Evolutionary conservation across 2,113 vertebrate genomes (phyloP).

Genomic region (Corydoras maculifer): DNA sequence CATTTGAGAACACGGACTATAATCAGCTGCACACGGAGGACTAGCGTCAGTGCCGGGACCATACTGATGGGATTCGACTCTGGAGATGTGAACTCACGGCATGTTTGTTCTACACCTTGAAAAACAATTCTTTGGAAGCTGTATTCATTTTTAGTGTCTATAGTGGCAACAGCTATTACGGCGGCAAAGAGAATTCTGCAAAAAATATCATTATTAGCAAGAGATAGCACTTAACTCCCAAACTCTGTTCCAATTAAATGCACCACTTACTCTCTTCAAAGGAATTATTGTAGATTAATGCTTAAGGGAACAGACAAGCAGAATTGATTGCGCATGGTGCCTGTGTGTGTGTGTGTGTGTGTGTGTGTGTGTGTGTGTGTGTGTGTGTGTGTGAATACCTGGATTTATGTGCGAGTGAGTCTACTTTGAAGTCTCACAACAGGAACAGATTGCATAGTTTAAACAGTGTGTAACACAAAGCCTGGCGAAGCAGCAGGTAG

Average conservation of each 20-base stretch:
- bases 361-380: neutral
- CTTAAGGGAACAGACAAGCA: slow-evolving; percentile 58
- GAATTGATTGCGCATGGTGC: slow-evolving; percentile 42
- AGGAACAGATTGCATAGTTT: slow-evolving; percentile 45
- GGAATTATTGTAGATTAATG: slow-evolving; percentile 59
- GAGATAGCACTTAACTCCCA: slow-evolving; percentile 50
- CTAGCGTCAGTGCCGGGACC: no score
- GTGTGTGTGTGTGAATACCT: neutral
- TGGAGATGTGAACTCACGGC: no score
- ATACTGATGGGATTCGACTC: no score
- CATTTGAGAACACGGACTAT: no score
- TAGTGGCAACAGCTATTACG: slow-evolving; percentile 11
- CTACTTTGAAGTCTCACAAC: slow-evolving; percentile 43
- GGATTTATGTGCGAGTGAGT: neutral
- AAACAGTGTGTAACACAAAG: slow-evolving; percentile 14
- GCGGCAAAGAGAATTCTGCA: slow-evolving; percentile 22
- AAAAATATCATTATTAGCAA: slow-evolving; percentile 24
- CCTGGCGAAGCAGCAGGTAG: slow-evolving; percentile 42
- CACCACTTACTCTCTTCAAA: slow-evolving; percentile 63
- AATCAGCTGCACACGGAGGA: no score
- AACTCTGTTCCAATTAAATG: slow-evolving; percentile 63
- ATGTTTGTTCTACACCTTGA: neutral
- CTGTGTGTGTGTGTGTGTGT: slow-evolving; percentile 5
- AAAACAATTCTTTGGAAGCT: neutral
- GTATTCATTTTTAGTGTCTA: slow-evolving; percentile 1